Conservation (phyloP, 2,113 vertebrate species). For the Gasterosteus aculeatus region DNA sequence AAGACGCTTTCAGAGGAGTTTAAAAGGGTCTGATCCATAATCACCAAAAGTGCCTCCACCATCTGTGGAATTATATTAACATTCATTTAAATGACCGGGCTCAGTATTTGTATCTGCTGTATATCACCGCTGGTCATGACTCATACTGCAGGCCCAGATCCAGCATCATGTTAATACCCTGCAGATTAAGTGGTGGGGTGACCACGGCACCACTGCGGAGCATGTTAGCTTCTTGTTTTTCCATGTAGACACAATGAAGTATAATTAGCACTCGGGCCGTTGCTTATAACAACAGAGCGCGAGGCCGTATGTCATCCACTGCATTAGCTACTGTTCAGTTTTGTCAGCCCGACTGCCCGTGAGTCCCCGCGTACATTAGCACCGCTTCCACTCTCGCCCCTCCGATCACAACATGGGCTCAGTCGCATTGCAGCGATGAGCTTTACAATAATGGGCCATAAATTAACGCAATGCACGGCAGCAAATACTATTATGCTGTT, state of each 20-base stretch:
- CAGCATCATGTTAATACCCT: constrained; percentile 44
- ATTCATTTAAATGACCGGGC: constrained; percentile 55
- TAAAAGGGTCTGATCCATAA: constrained; percentile 59
- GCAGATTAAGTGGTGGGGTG: constrained; percentile 56
- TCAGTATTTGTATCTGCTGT: constrained; percentile 47
- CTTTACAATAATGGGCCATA: constrained; percentile 79
- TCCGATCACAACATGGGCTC: constrained; percentile 73
- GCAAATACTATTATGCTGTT: constrained; percentile 75
- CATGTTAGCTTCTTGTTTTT: constrained; percentile 49
- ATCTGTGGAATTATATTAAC: constrained; percentile 64
- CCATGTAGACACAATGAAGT: constrained; percentile 44
- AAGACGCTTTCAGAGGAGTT: constrained; percentile 40
- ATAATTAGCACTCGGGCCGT: constrained; percentile 53
- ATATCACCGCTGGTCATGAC: constrained; percentile 55
- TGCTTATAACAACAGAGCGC: constrained; percentile 64
- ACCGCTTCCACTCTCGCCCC: constrained; percentile 63
- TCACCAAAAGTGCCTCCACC: constrained; percentile 55
- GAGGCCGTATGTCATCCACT: constrained; percentile 66
- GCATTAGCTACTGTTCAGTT: constrained; percentile 65
- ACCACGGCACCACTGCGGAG: constrained; percentile 22
- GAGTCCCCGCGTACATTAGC: constrained; percentile 76
- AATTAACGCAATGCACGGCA: constrained; percentile 79
- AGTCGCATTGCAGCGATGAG: constrained; percentile 61
- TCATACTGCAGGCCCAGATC: constrained; percentile 45
- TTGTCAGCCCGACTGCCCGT: constrained; percentile 56